Percentiles rank a stretch among this genome's conserved stretches.
Evolutionary conservation across 2,888 invertebrate species (phyloP).

Genomic region (Mythimna vitellina): DNA sequence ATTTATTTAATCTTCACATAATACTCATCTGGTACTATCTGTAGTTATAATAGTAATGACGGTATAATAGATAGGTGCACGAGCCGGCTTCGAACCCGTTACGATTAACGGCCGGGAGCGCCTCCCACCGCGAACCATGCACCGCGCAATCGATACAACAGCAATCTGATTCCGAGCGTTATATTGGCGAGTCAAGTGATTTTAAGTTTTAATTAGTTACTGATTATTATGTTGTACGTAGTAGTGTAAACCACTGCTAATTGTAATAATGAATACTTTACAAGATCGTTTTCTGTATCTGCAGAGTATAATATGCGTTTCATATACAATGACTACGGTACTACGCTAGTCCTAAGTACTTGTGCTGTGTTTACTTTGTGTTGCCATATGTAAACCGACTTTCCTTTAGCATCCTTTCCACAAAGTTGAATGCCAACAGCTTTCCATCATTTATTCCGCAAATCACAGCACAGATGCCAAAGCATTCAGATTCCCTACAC

Average conservation of each 20-base stretch:
- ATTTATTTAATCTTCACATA: background rate
- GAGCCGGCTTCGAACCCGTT: conserved; percentile 49
- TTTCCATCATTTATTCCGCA: conserved; percentile 45
- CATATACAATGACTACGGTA: background rate
- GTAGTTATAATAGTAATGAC: conserved; percentile 14
- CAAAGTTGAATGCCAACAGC: conserved; percentile 34
- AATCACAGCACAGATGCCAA: conserved; percentile 42
- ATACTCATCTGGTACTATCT: background rate
- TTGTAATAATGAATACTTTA: background rate
- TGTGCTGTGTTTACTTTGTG: background rate
- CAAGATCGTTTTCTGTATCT: too few relatives aligned
- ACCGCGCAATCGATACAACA: conserved; percentile 17
- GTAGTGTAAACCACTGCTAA: too few relatives aligned
- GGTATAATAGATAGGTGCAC: conserved; percentile 22
- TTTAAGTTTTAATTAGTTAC: conserved; percentile 15
- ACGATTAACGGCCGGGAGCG: conserved; percentile 33
- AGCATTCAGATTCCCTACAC: conserved; percentile 10
- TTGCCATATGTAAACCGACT: conserved; percentile 16
- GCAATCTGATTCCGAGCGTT: conserved; percentile 6
- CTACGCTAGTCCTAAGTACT: background rate
- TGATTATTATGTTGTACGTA: background rate
- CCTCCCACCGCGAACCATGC: conserved; percentile 39
- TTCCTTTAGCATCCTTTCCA: conserved; percentile 26
- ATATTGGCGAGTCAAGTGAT: conserved; percentile 1
- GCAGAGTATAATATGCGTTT: too few relatives aligned